These are phyloP conservation scores for Amphipoea oculea DNA, from an alignment of 2,888 invertebrate genomes.

Conservation along the genomic window DNA sequence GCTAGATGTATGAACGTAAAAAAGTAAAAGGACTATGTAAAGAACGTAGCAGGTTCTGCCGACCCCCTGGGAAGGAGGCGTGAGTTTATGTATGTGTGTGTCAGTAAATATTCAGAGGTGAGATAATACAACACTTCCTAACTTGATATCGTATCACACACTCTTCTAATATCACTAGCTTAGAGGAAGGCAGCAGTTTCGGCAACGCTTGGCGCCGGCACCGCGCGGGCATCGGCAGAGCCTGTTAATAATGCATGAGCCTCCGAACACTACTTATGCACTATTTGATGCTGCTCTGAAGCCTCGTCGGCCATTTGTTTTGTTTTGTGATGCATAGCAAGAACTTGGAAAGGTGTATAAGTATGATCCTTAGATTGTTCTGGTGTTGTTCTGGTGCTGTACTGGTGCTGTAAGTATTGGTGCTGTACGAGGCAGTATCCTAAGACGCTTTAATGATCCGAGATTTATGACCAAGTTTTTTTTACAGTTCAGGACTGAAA, in stretches of 20 bases:
- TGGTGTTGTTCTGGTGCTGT: background rate
- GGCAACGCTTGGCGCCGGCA: background rate
- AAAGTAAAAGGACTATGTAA: background rate
- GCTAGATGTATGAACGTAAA: background rate
- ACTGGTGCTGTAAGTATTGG: background rate
- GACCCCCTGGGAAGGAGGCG: background rate
- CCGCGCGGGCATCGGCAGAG: background rate
- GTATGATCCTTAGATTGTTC: background rate
- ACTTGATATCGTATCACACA: background rate
- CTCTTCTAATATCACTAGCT: background rate
- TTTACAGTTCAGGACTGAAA: background rate
- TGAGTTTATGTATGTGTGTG: background rate
- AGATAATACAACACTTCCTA: background rate
- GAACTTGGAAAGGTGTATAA: background rate
- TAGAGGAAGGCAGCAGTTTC: background rate
- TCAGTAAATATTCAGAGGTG: background rate
- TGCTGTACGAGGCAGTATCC: background rate
- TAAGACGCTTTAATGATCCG: no score
- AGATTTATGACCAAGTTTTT: background rate
- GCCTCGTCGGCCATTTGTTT: conserved; percentile 2
- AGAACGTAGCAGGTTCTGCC: background rate
- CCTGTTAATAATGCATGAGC: conserved; percentile 39
- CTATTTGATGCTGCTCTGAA: background rate
- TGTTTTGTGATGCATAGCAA: background rate
- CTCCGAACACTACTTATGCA: conserved; percentile 12